These are phyloP conservation scores for Epinephelus awoara DNA, from an alignment of 2,797 vertebrate species.

Conservation along the genomic window DNA sequence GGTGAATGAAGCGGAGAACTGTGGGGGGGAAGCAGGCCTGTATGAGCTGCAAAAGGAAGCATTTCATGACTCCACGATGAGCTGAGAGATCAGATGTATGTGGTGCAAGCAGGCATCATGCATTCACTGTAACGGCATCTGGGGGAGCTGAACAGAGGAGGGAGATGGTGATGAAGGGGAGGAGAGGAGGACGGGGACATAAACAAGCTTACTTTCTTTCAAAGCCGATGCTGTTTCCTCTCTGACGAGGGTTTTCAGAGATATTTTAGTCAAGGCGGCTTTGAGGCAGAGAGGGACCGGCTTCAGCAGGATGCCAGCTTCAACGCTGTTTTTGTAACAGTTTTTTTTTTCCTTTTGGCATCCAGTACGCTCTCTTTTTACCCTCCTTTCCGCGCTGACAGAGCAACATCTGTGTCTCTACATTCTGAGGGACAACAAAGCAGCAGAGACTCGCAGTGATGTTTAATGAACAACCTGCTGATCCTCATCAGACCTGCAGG, in stretches of 20 bases:
- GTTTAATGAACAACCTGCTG: conserved; percentile 60
- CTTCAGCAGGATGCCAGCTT: conserved; percentile 59
- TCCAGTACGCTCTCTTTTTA: not conserved
- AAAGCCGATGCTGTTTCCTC: conserved; percentile 45
- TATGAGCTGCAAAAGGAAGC: conserved; percentile 35
- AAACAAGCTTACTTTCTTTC: conserved; percentile 52
- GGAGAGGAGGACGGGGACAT: conserved; percentile 4
- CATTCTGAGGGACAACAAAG: conserved; percentile 21
- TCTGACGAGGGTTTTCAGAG: conserved; percentile 35
- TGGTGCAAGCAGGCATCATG: conserved; percentile 23
- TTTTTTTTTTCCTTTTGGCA: not conserved
- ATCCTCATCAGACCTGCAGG: conserved; percentile 55
- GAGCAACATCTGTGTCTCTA: conserved; percentile 51
- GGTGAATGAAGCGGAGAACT: conserved; percentile 36
- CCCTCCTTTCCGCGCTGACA: conserved; percentile 6
- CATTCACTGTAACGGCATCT: conserved; percentile 52
- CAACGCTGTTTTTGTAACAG: conserved; percentile 15
- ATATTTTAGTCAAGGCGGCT: conserved; percentile 44
- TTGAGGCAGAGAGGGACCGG: conserved; percentile 38
- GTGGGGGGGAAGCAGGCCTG: not conserved
- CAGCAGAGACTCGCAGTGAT: conserved; percentile 18
- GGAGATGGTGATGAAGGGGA: conserved; percentile 30
- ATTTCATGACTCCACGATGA: conserved; percentile 43
- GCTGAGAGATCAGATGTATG: conserved; percentile 35
- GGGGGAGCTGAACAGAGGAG: conserved; percentile 41